These are phyloP conservation scores for Tetragnatha versicolor DNA, from an alignment of 1,140 invertebrate genomes.

Conservation along the genomic window DNA sequence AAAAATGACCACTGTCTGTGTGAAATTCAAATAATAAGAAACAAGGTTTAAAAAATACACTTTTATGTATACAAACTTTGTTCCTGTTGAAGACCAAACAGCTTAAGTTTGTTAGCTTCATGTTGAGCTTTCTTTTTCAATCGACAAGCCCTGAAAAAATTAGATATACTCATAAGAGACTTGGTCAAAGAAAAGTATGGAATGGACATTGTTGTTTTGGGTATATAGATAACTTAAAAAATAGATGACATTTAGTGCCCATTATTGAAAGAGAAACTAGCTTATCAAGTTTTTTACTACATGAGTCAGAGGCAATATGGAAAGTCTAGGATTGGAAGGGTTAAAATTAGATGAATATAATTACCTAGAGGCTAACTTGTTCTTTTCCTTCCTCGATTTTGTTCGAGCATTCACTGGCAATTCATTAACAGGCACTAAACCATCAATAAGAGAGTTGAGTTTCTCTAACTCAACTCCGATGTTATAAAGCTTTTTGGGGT, in stretches of 20 bases:
- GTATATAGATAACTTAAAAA: too few species aligned
- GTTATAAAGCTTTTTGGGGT: constrained; percentile 86
- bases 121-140: constrained; percentile 95
- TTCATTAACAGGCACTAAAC: constrained; percentile 94
- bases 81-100: constrained; percentile 90
- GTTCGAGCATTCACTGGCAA: constrained; percentile 85
- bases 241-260: too few species aligned
- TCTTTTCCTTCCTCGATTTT: constrained; percentile 95
- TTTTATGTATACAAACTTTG: constrained; percentile 76
- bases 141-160: constrained; percentile 84
- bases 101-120: constrained; percentile 93
- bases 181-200: too few species aligned
- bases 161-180: too few species aligned
- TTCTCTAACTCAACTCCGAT: constrained; percentile 94
- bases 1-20: too few species aligned
- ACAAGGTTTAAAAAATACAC: background rate
- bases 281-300: too few species aligned
- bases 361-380: constrained; percentile 90
- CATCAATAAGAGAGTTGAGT: constrained; percentile 89
- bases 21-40: background rate
- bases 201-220: too few species aligned
- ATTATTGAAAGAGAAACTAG: too few species aligned
- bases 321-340: background rate
- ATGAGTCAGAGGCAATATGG: too few species aligned
- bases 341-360: too few species aligned